Evolutionary conservation across 2,113 vertebrate genomes (phyloP), one percentile per base, ranked within the genome.

Genomic region (Hirundichthys speculiger): DNA sequence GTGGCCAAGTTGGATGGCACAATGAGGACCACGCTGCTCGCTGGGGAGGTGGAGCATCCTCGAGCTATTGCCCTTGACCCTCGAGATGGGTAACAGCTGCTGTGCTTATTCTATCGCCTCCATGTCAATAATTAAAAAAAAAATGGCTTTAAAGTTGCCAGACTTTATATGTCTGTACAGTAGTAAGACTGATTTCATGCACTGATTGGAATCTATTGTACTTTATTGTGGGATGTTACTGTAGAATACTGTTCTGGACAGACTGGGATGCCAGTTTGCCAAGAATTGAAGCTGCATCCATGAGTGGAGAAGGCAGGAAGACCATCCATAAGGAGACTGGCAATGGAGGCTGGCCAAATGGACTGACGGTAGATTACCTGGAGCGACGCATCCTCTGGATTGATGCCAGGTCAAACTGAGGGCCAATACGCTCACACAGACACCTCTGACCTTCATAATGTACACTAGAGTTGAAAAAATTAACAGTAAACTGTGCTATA

Each of bases 331-430:
- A 96, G 64, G 97, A 98, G 90, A 98, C 95, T 0, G 96, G 97
- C 48, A 96, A 93, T 0, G 97, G 97, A n/a, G 97, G 97, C 11
- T 98, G 97, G 96, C 96, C 97, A 60, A 99, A 99, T 0, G 97
- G 97, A 45, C 95, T 99, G 43, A 99, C 97, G 0, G 96, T 98
- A 0, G 97, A 99, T 85, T 99, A 98, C 85, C 90, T 98, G 52
- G 97, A 99, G 88, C 94, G 95, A n/a, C 86, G 97, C 9, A 98
- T 98, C 82, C 94, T 98, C 39, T 99, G 97, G 97, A 98, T 99
- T 0, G 97, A 99, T 0, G 97, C 97, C 86, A 96, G 97, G 97
- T 98, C 27, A 61, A 40, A 75, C 39, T 50, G 19, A 56, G 20
- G 18, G 30, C 30, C 30, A 34, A 34, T 2, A 34, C 30, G 9